Percentiles rank a stretch among this genome's conserved stretches.
phyloP scores from a whole-genome alignment of 2,797 vertebrate species.

The Alosa sapidissima region DNA sequence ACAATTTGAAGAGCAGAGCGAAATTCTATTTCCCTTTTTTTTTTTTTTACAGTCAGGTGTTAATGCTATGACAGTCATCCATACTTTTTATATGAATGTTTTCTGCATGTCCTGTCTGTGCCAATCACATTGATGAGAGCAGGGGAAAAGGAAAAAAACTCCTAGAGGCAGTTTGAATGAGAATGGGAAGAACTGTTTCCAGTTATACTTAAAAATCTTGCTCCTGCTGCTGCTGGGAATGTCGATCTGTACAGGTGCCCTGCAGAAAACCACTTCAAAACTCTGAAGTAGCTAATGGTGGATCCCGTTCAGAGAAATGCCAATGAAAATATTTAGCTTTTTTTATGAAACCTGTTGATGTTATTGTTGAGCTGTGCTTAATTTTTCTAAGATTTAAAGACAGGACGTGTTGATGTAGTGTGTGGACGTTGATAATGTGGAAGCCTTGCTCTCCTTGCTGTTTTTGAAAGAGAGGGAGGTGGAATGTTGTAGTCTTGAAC shows the following conservation, averaged over 20 bases:
- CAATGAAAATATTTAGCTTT: constrained; percentile 10
- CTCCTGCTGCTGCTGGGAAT: background rate
- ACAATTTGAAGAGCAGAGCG: background rate
- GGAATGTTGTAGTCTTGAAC: background rate
- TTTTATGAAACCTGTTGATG: constrained; percentile 1
- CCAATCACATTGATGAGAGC: background rate
- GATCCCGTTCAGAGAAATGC: background rate
- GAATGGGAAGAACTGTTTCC: background rate
- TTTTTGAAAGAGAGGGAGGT: background rate
- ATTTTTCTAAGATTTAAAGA: background rate
- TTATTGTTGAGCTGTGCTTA: constrained; percentile 8
- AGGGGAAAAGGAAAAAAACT: background rate
- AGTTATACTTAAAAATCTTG: background rate
- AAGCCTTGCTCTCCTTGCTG: background rate
- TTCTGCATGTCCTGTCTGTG: background rate
- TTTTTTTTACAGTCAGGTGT: background rate
- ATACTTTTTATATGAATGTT: background rate
- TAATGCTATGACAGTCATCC: background rate
- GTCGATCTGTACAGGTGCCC: background rate
- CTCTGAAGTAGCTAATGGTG: background rate
- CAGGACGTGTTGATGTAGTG: background rate
- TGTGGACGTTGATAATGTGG: background rate
- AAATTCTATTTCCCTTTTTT: background rate
- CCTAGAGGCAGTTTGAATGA: background rate
- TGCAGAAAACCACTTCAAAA: background rate